Evolutionary conservation across 1,140 invertebrate species (phyloP), one percentile per base, ranked within the genome.

Genomic region (Rhizoglyphus robini): DNA sequence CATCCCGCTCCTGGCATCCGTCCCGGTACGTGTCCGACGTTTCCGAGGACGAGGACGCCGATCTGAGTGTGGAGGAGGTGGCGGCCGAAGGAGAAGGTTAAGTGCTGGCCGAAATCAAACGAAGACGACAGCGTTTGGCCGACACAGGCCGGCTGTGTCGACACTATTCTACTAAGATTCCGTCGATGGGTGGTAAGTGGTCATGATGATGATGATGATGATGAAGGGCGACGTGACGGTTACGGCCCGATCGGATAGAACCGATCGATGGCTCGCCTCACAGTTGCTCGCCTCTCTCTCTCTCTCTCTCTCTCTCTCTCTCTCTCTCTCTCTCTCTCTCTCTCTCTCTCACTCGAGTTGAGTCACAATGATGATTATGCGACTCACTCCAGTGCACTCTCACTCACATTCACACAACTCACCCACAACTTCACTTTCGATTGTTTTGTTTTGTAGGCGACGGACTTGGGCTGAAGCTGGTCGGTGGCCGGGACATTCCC

Each of bases 41-140:
- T n/a, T 60, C 61, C 15, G 64, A 60, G 18, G 57, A 65, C 27
- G 64, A 60, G 31, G 78, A 80, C 65, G 75, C 78, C 58, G 32
- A 34, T 34, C 70, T 77, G 54, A 77, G 71, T 23, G 67, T 79
- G 2, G 82, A 83, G 71, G 80, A 83, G 69, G 82, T 82, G 70
- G 82, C 82, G 68, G 78, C 79, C 15, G 77, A n/a, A n/a, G n/a
- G n/a, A n/a, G n/a, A n/a, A n/a, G n/a, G n/a, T n/a, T n/a, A 81
- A 67, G 79, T 84, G 49, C 83, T 83, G 71, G 80, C 81, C 13
- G 83, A 84, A 73, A 84, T 84, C 64, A 81, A 82, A 3, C 75
- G 82, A 34, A 72, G 83, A 3, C 76, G 82, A 61, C 77, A 79
- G 65, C 81, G 83, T 70, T 79, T 84, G n/a, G 81, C 83, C 70